These are phyloP conservation scores for Tragelaphus eurycerus DNA, from an alignment of 2,797 vertebrate species.

Conservation along the genomic window DNA sequence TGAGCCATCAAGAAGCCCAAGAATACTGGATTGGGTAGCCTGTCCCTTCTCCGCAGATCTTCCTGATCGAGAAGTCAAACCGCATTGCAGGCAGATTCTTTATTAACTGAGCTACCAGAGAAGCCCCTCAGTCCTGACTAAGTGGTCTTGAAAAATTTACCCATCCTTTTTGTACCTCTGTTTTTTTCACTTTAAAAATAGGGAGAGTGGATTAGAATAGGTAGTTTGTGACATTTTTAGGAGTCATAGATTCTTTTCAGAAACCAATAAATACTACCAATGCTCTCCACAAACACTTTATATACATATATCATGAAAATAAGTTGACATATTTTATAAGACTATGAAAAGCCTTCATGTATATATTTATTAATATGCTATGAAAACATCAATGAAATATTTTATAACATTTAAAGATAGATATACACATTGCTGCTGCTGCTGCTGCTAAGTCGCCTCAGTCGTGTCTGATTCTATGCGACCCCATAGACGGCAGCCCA, in stretches of 20 bases:
- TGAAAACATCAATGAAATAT: conserved; percentile 27
- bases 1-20: background rate
- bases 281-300: conserved; percentile 11
- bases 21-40: background rate
- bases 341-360: conserved; percentile 41
- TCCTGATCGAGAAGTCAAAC: background rate
- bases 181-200: background rate
- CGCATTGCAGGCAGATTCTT: background rate
- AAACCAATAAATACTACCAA: background rate
- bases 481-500: too few relatives aligned
- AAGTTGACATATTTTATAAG: background rate
- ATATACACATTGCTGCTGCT: background rate
- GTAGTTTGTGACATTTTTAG: background rate
- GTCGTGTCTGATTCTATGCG: too few relatives aligned
- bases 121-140: background rate
- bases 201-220: background rate
- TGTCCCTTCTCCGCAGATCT: background rate
- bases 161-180: background rate
- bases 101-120: background rate
- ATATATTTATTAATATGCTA: background rate
- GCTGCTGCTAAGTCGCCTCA: too few relatives aligned
- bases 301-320: conserved; percentile 8
- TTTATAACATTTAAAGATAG: conserved; percentile 64
- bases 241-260: background rate
- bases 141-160: background rate